Evolutionary conservation across 2,113 vertebrate species (phyloP).

Genomic region (Amphiprion ocellaris): DNA sequence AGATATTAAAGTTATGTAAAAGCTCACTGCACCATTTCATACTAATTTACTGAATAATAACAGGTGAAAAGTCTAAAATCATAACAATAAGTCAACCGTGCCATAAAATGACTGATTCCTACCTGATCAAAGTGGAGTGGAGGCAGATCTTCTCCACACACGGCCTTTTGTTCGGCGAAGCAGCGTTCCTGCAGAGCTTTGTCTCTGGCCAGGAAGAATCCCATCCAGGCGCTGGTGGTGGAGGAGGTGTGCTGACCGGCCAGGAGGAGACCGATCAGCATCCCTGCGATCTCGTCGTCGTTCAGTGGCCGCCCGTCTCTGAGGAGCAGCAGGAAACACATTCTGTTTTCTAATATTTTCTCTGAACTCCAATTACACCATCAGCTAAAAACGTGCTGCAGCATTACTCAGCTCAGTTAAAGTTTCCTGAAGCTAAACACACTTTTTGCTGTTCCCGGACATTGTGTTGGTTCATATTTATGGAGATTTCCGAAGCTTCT

Average conservation of each 20-base stretch:
- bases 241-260: slow-evolving; percentile 98
- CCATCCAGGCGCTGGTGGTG: slow-evolving; percentile 96
- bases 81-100: too few species aligned
- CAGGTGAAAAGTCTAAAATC: too few species aligned
- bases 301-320: slow-evolving; percentile 90
- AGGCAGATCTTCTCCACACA: slow-evolving; percentile 90
- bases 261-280: slow-evolving; percentile 95
- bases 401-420: too few species aligned
- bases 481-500: slow-evolving; percentile 10
- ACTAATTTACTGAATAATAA: too few species aligned
- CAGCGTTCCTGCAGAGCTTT: slow-evolving; percentile 89
- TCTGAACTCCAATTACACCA: background rate
- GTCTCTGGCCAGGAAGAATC: slow-evolving; percentile 94
- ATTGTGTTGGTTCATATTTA: background rate
- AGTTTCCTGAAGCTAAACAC: too few species aligned
- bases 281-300: slow-evolving; percentile 90
- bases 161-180: slow-evolving; percentile 90
- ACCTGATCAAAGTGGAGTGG: slow-evolving; percentile 92
- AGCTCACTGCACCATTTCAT: too few species aligned
- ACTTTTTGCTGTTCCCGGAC: too few species aligned
- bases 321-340: background rate
- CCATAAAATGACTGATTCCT: background rate
- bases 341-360: background rate
- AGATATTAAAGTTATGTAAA: too few species aligned
- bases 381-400: too few species aligned